These are phyloP conservation scores for Archocentrus centrarchus DNA, from an alignment of 2,113 vertebrate genomes.

Conservation along the genomic window DNA sequence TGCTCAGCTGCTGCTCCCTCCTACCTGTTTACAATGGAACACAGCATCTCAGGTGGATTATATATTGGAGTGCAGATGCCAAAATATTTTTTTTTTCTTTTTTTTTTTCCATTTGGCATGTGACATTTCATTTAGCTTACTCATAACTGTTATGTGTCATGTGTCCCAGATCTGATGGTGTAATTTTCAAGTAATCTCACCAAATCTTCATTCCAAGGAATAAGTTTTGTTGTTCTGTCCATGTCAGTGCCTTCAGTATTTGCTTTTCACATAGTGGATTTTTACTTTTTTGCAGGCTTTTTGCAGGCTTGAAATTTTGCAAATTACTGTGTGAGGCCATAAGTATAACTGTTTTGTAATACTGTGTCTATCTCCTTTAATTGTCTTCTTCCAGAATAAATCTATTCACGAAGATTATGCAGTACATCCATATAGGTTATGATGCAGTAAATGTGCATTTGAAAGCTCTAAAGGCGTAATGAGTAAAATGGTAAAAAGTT, in stretches of 20 bases:
- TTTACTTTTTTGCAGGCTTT: neutral
- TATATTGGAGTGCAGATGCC: neutral
- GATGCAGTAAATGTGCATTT: neutral
- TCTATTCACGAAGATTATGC: neutral
- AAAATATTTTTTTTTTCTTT: neutral
- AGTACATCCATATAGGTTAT: neutral
- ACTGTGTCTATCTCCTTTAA: neutral
- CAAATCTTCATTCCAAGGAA: neutral
- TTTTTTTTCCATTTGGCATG: neutral
- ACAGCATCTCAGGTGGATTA: neutral
- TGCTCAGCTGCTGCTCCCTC: neutral
- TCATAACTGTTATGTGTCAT: neutral
- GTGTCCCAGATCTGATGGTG: neutral
- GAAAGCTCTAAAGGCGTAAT: neutral
- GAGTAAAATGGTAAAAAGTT: neutral
- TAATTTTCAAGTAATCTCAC: neutral
- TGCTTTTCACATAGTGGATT: neutral
- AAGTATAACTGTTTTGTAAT: neutral
- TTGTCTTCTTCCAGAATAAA: neutral
- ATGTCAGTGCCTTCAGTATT: neutral
- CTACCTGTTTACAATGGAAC: neutral
- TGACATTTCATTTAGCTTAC: neutral
- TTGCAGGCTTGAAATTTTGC: accelerated
- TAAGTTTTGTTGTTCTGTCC: neutral
- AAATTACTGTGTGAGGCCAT: neutral